Evolutionary conservation across 2,113 vertebrate genomes (phyloP).

Genomic region (Eublepharis macularius): DNA sequence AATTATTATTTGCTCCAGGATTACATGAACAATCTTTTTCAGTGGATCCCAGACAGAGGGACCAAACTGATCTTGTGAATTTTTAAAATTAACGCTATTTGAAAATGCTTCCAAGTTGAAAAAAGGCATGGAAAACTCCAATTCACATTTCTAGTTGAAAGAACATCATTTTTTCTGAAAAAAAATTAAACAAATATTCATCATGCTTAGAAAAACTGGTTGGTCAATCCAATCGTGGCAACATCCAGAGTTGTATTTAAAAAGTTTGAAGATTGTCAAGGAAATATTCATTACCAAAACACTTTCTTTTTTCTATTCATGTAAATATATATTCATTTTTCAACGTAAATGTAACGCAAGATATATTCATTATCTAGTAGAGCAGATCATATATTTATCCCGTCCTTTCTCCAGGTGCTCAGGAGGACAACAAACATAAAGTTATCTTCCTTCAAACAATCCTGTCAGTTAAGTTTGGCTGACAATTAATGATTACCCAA

Average conservation of each 20-base stretch:
- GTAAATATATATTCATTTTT: too few species aligned
- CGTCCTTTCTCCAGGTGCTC: too few species aligned
- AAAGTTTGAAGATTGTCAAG: not conserved
- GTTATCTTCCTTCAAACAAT: too few species aligned
- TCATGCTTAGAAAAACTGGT: not conserved
- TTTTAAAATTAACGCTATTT: not conserved
- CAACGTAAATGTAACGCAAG: too few species aligned
- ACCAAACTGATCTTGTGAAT: not conserved
- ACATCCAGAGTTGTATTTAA: not conserved
- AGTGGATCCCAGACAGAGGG: not conserved
- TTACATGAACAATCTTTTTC: not conserved
- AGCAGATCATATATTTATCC: too few species aligned
- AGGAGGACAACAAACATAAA: too few species aligned
- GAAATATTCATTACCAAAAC: not conserved
- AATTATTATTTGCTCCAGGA: not conserved
- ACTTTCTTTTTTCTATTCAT: not conserved
- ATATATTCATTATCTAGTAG: too few species aligned
- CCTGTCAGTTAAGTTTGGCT: too few species aligned
- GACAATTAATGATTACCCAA: too few species aligned
- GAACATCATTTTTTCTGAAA: too few species aligned
- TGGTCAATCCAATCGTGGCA: not conserved
- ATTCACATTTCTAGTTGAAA: too few species aligned
- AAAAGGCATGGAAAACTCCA: not conserved
- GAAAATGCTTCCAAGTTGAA: not conserved
- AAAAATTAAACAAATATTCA: too few species aligned